phyloP scores from a whole-genome alignment of 2,888 invertebrate species.

The Oscheius onirici region DNA sequence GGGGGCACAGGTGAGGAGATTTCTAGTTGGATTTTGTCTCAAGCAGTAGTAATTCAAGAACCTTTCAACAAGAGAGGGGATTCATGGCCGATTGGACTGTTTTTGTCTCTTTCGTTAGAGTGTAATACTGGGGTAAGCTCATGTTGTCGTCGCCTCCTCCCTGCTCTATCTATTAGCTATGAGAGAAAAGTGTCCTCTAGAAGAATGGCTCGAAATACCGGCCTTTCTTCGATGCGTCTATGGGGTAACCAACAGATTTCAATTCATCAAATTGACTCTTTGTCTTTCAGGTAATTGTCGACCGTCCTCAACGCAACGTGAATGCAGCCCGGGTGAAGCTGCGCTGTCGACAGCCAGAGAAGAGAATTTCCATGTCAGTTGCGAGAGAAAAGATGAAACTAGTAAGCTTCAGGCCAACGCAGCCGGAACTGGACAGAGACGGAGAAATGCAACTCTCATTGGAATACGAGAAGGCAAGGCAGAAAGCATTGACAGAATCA shows the following conservation, averaged over 20 bases:
- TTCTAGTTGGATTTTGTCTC: background rate
- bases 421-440: constrained; percentile 2
- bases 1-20: constrained; percentile 32
- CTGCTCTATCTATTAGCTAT: background rate
- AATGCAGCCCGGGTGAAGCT: constrained; percentile 25
- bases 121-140: constrained; percentile 18
- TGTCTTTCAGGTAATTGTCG: constrained; percentile 32
- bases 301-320: constrained; percentile 25
- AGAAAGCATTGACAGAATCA: background rate
- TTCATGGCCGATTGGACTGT: constrained; percentile 5
- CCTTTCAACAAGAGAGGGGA: background rate
- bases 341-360: constrained; percentile 21
- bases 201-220: constrained; percentile 2
- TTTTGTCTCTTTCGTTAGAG: constrained; percentile 11
- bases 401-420: constrained; percentile 5
- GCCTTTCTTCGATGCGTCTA: background rate
- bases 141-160: constrained; percentile 9
- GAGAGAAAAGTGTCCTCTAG: constrained; percentile 14
- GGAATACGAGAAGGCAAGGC: constrained; percentile 5
- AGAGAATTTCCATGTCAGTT: constrained; percentile 20
- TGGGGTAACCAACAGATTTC: no score
- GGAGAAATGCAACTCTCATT: background rate
- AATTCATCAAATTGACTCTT: no score
- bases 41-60: background rate
- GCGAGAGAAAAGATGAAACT: background rate